Evolutionary conservation across 2,888 invertebrate genomes (phyloP).

Genomic region (Siphonodentalium dalli): DNA sequence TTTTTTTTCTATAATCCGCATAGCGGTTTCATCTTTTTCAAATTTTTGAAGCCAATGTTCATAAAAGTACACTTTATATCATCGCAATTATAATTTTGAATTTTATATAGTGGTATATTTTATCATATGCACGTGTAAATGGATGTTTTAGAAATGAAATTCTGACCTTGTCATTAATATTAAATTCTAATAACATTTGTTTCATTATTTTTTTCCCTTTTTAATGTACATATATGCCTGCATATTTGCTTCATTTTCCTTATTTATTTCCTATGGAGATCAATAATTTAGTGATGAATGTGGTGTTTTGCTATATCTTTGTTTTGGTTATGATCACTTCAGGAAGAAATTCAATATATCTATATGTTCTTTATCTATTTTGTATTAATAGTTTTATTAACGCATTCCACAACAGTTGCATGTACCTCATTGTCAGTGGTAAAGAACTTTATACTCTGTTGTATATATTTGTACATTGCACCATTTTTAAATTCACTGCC

Average conservation of each 20-base stretch:
- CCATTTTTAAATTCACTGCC: slow-evolving; percentile 14
- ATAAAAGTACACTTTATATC: slow-evolving; percentile 15
- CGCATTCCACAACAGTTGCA: slow-evolving; percentile 12
- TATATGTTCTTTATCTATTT: slow-evolving; percentile 20
- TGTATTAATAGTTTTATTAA: slow-evolving; percentile 1
- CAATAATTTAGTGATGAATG: not conserved
- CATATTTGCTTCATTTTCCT: slow-evolving; percentile 11
- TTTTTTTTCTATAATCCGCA: slow-evolving; percentile 31
- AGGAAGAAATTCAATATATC: slow-evolving; percentile 24
- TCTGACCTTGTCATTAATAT: slow-evolving; percentile 1
- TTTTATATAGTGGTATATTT: slow-evolving; percentile 14
- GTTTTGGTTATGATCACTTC: slow-evolving; percentile 6
- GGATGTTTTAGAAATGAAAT: slow-evolving; percentile 12
- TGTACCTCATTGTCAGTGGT: slow-evolving; percentile 11
- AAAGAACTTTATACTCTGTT: slow-evolving; percentile 19
- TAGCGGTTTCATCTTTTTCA: slow-evolving; percentile 26
- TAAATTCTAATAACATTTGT: not conserved
- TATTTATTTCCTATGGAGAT: slow-evolving; percentile 6
- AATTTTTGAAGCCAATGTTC: slow-evolving; percentile 14
- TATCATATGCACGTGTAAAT: slow-evolving; percentile 13
- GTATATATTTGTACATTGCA: slow-evolving; percentile 15
- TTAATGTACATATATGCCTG: not conserved
- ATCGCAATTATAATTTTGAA: slow-evolving; percentile 8
- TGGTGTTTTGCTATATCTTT: slow-evolving; percentile 19
- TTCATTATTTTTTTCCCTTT: not conserved